Percentiles rank a stretch among this genome's conserved stretches.
Evolutionary conservation across 2,113 vertebrate species (phyloP).

Genomic region (Cryptotis parvus): DNA sequence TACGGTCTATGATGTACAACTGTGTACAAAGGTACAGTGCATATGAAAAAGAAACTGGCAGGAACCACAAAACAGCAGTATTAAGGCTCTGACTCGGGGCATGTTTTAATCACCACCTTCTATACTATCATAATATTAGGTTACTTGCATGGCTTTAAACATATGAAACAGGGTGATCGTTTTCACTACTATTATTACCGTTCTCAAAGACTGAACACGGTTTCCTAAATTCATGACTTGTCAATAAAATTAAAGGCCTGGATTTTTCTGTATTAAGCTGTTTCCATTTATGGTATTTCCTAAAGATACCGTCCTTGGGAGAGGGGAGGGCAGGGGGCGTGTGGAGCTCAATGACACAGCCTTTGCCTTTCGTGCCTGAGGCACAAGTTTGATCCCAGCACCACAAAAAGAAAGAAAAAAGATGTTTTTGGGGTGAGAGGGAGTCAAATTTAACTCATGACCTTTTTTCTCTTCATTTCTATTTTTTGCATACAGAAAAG

Average conservation of each 20-base stretch:
- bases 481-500: too few species aligned
- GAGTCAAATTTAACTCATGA: not conserved
- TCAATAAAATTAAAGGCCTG: not conserved
- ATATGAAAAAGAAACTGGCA: not conserved
- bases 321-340: too few species aligned
- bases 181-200: conserved; percentile 11
- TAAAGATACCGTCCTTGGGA: not conserved
- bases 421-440: not conserved
- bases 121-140: conserved; percentile 31
- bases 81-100: not conserved
- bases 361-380: too few species aligned
- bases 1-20: not conserved
- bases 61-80: not conserved
- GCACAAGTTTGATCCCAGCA: too few species aligned
- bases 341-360: too few species aligned
- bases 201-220: conserved; percentile 28
- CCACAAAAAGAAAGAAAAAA: too few species aligned
- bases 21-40: not conserved
- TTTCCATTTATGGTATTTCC: not conserved
- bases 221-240: conserved; percentile 23
- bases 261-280: not conserved
- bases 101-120: conserved; percentile 39
- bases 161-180: conserved; percentile 31
- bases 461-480: too few species aligned
- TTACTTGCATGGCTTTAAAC: conserved; percentile 51